Evolutionary conservation across 2,113 vertebrate species (phyloP).

Genomic region (Chelonoidis abingdonii): DNA sequence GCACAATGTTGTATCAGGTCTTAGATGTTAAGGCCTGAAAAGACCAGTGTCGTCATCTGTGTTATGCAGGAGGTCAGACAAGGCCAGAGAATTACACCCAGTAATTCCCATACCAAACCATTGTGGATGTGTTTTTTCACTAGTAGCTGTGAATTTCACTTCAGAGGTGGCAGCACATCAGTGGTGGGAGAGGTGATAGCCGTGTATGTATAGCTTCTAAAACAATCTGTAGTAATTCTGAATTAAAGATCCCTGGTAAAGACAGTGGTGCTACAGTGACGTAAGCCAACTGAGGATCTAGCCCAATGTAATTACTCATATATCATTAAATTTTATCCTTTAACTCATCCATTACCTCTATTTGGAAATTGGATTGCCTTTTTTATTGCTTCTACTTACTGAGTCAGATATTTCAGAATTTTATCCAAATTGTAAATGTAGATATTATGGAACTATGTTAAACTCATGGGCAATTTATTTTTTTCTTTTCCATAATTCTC

Average conservation of each 20-base stretch:
- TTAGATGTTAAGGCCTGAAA: background rate
- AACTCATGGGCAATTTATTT: background rate
- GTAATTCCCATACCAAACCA: slow-evolving; percentile 6
- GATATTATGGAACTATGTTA: background rate
- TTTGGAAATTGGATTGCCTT: background rate
- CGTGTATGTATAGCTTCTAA: slow-evolving; percentile 25
- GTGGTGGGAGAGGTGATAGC: background rate
- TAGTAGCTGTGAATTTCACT: slow-evolving; percentile 9
- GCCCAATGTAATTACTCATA: background rate
- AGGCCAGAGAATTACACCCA: background rate
- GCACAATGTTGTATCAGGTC: background rate
- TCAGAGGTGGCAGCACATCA: background rate
- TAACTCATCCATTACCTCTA: background rate
- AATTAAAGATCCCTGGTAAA: slow-evolving; percentile 16
- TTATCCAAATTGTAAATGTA: background rate
- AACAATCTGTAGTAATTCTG: background rate
- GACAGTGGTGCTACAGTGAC: background rate
- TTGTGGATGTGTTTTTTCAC: rapidly evolving
- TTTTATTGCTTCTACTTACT: background rate
- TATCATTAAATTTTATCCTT: background rate
- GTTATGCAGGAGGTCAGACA: too few relatives aligned
- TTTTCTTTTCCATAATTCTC: background rate
- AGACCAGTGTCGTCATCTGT: background rate
- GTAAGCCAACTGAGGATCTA: background rate
- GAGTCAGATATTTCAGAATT: background rate